Evolutionary conservation across 2,888 invertebrate species (phyloP).

Genomic region (Pyrochroa serraticornis): DNA sequence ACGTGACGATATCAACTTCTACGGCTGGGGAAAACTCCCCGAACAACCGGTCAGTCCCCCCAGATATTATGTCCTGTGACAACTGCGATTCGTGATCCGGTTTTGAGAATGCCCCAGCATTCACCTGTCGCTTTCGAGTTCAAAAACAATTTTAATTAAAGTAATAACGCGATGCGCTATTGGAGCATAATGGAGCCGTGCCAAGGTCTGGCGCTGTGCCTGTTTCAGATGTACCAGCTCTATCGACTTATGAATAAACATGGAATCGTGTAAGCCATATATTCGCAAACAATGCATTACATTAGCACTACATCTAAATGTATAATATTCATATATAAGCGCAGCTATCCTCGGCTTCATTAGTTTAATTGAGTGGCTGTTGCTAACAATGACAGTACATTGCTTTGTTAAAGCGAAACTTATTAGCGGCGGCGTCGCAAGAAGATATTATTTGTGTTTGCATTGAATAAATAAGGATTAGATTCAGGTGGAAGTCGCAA

Average conservation of each 20-base stretch:
- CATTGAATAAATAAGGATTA: no score
- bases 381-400: neutral
- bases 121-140: no score
- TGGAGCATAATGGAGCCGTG: no score
- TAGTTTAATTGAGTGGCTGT: conserved; percentile 3
- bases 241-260: conserved; percentile 6
- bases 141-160: no score
- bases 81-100: conserved; percentile 29
- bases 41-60: conserved; percentile 38
- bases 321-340: neutral
- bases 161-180: no score
- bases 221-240: neutral
- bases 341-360: neutral
- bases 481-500: no score
- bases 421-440: neutral
- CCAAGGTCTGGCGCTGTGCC: no score
- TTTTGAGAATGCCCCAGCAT: conserved; percentile 19
- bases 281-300: conserved; percentile 4
- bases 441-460: no score
- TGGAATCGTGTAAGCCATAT: neutral
- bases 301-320: conserved; percentile 7
- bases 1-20: conserved; percentile 39
- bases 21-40: conserved; percentile 33
- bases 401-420: no score
- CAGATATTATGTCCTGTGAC: conserved; percentile 38